Evolutionary conservation across 1,140 invertebrate species (phyloP).

Genomic region (Melanaphis sacchari): DNA sequence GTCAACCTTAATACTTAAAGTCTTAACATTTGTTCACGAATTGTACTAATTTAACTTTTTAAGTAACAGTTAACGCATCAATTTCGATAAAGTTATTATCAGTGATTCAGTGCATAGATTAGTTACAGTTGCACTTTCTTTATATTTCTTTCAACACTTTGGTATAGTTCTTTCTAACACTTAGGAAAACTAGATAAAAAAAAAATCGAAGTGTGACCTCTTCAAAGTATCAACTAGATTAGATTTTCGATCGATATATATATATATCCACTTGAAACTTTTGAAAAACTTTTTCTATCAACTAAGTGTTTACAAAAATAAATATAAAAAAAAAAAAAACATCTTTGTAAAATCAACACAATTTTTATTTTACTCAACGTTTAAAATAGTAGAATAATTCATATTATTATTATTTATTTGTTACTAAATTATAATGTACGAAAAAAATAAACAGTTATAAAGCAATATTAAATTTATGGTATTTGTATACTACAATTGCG

Average conservation of each 20-base stretch:
- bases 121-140: neutral
- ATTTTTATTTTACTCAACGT: neutral
- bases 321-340: neutral
- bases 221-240: slow-evolving; percentile 9
- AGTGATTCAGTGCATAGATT: neutral
- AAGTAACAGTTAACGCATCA: neutral
- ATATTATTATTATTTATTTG: neutral
- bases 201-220: neutral
- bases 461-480: neutral
- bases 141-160: neutral
- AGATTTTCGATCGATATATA: neutral
- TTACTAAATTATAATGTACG: neutral
- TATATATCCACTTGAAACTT: neutral
- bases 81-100: neutral
- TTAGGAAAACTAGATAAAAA: neutral
- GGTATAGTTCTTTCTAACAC: neutral
- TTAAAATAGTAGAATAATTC: neutral
- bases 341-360: neutral
- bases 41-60: neutral
- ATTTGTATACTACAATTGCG: neutral
- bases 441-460: neutral
- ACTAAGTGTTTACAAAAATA: neutral
- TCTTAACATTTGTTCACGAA: neutral
- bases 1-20: neutral
- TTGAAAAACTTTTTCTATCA: neutral